Conservation (phyloP, 2,797 vertebrate species). For the Parambassis ranga region DNA sequence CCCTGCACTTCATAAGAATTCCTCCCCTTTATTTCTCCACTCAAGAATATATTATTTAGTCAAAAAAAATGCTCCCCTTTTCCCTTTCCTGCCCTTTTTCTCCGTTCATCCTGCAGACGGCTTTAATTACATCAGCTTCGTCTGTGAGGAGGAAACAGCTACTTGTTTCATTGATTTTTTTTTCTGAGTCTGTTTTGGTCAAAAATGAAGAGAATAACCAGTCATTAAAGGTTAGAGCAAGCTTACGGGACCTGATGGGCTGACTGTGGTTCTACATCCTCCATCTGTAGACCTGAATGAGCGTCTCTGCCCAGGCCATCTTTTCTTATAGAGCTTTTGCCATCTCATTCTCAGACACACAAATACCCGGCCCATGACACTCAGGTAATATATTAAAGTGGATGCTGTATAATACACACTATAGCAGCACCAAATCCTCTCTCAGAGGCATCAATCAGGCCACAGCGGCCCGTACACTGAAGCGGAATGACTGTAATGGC, state of each 20-base stretch:
- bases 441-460: slow-evolving; percentile 53
- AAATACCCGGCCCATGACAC: slow-evolving; percentile 13
- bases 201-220: slow-evolving; percentile 38
- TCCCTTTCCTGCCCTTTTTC: neutral
- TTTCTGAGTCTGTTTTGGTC: slow-evolving; percentile 43
- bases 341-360: slow-evolving; percentile 20
- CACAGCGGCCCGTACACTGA: slow-evolving; percentile 31
- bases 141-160: neutral
- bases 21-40: slow-evolving; percentile 42
- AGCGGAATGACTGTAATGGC: slow-evolving; percentile 55
- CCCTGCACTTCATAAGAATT: slow-evolving; percentile 47
- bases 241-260: slow-evolving; percentile 22
- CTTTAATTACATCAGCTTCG: slow-evolving; percentile 66
- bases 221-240: slow-evolving; percentile 28
- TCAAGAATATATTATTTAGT: slow-evolving; percentile 46
- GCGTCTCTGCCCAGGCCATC: slow-evolving; percentile 21
- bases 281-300: slow-evolving; percentile 50
- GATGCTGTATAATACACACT: slow-evolving; percentile 29
- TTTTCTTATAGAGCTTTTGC: slow-evolving; percentile 43
- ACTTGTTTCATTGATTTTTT: slow-evolving; percentile 51
- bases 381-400: slow-evolving; percentile 51
- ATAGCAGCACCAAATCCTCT: slow-evolving; percentile 45
- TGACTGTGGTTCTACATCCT: slow-evolving; percentile 24
- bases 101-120: slow-evolving; percentile 40
- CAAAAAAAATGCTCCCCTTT: slow-evolving; percentile 24